Percentiles rank a stretch among this genome's conserved stretches.
These are phyloP conservation scores for Myrmophylax atrothorax DNA, from an alignment of 2,113 vertebrate species.

Conservation along the genomic window DNA sequence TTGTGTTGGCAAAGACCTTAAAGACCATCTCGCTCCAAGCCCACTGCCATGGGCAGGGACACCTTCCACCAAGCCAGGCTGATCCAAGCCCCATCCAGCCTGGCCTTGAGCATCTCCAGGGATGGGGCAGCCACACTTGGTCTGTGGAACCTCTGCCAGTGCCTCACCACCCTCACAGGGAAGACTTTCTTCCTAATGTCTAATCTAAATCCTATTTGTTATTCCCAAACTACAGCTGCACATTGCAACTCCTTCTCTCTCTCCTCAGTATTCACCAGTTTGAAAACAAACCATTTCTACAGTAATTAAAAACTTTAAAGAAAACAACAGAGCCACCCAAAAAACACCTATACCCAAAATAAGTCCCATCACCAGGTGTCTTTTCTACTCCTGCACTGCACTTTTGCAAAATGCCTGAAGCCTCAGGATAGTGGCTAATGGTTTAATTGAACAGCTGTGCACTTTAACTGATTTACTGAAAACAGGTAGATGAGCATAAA, in stretches of 20 bases:
- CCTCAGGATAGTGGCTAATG: conserved; percentile 17
- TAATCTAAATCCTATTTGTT: background rate
- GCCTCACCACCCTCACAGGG: background rate
- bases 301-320: background rate
- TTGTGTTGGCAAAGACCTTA: background rate
- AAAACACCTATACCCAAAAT: background rate
- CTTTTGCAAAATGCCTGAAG: background rate
- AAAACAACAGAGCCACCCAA: background rate
- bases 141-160: background rate
- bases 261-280: background rate
- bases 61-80: accelerated
- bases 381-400: background rate
- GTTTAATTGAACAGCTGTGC: conserved; percentile 68
- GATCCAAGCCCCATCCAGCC: background rate
- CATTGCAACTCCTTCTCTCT: background rate
- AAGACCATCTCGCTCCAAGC: accelerated
- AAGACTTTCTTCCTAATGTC: too few species aligned
- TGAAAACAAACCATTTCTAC: background rate
- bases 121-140: background rate
- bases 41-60: background rate
- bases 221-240: background rate
- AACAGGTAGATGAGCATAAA: conserved; percentile 21
- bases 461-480: conserved; percentile 75
- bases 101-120: background rate
- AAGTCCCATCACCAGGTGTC: background rate